A percentile compares a stretch with the other conserved stretches of the same genome.
These are phyloP conservation scores for Motacilla tschutschensis DNA, from an alignment of 2,113 vertebrate species.

Conservation along the genomic window DNA sequence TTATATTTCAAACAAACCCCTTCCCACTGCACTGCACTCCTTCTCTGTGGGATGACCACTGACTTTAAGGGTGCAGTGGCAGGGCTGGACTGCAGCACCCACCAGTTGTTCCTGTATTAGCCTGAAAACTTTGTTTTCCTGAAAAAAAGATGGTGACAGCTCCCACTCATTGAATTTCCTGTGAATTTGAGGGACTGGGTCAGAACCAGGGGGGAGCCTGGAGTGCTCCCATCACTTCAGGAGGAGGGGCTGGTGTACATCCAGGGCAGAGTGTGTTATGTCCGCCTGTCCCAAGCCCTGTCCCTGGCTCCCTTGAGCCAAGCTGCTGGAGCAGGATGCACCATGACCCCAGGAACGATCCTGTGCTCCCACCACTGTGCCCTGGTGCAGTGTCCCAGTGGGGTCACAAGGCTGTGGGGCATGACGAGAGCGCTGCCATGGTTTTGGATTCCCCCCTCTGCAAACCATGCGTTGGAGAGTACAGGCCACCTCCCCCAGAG, in stretches of 20 bases:
- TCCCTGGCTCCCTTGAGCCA: neutral
- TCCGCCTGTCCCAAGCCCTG: neutral
- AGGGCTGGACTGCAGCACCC: neutral
- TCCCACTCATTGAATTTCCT: neutral
- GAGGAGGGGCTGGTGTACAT: neutral
- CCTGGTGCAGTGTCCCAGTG: rapidly evolving
- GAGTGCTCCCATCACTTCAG: neutral
- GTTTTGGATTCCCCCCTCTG: neutral
- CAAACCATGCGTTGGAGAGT: rapidly evolving
- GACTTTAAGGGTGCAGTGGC: rapidly evolving
- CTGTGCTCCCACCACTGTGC: no score
- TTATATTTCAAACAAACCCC: neutral
- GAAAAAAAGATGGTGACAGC: neutral
- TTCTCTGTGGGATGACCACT: neutral
- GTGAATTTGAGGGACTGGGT: rapidly evolving
- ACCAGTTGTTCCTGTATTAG: rapidly evolving
- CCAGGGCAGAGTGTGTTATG: rapidly evolving
- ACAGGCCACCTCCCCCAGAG: neutral
- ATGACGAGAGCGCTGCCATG: neutral
- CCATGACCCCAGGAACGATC: neutral
- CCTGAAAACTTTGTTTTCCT: neutral
- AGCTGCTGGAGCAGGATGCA: neutral
- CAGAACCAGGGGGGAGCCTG: neutral
- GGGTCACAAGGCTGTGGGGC: rapidly evolving
- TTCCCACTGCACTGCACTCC: neutral